Conservation (phyloP, 1,140 invertebrate genomes). For the Steinernema feltiae region DNA sequence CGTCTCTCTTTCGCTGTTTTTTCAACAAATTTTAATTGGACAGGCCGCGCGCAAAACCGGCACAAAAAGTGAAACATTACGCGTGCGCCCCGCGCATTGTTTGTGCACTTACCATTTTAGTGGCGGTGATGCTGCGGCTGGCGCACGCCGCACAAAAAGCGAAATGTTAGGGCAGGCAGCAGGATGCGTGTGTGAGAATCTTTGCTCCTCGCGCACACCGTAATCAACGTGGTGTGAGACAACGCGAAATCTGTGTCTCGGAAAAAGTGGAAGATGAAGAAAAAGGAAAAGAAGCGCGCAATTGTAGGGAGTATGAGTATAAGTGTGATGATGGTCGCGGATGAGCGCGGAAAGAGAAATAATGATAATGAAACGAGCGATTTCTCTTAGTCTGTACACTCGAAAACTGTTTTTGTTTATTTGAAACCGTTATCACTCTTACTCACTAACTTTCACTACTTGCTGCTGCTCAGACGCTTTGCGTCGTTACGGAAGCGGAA, state of each 20-base stretch:
- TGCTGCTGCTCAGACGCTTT: neutral
- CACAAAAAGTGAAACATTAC: neutral
- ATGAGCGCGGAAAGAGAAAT: too few relatives aligned
- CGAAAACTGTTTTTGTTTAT: neutral
- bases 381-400: neutral
- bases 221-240: neutral
- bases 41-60: neutral
- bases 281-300: neutral
- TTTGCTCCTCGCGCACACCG: neutral
- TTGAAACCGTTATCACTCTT: neutral
- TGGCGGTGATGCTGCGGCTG: too few relatives aligned
- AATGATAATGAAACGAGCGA: too few relatives aligned
- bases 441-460: neutral
- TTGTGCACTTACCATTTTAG: neutral
- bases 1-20: neutral
- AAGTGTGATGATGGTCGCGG: too few relatives aligned
- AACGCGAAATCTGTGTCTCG: neutral
- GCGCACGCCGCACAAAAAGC: neutral
- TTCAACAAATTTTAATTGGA: constrained; percentile 1
- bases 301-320: too few relatives aligned
- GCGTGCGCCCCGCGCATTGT: neutral
- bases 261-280: neutral
- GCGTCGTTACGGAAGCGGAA: neutral
- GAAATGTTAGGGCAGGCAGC: neutral
- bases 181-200: neutral